Evolutionary conservation across 2,797 vertebrate genomes (phyloP).

Genomic region (Siniperca undulata): DNA sequence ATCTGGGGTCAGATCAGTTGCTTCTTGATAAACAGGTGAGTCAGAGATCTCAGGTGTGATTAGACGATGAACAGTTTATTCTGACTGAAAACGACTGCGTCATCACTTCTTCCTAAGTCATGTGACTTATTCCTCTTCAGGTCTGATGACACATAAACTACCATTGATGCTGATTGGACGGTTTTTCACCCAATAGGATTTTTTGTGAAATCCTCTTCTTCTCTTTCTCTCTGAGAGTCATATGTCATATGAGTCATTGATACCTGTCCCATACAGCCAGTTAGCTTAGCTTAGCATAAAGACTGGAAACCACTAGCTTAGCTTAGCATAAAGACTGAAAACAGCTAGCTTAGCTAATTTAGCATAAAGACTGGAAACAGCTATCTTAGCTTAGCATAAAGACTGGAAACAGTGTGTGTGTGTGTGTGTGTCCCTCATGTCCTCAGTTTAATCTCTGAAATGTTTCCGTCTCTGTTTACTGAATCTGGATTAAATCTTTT

Average conservation of each 20-base stretch:
- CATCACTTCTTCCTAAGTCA: constrained; percentile 3
- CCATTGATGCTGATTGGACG: background rate
- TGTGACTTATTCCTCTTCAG: background rate
- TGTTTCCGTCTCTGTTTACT: constrained; percentile 61
- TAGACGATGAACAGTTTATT: constrained; percentile 22
- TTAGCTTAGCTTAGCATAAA: too few relatives aligned
- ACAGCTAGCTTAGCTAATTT: background rate
- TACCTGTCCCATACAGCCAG: too few relatives aligned
- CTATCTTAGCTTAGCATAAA: too few relatives aligned
- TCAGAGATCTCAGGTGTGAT: constrained; percentile 46
- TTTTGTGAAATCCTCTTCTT: too few relatives aligned
- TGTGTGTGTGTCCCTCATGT: constrained; percentile 7
- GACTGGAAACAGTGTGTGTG: background rate
- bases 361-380: background rate
- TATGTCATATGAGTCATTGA: too few relatives aligned
- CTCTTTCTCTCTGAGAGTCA: too few relatives aligned
- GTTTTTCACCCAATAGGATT: background rate
- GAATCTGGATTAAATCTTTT: constrained; percentile 46
- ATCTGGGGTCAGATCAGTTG: constrained; percentile 15
- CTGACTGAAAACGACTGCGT: background rate
- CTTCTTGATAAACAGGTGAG: constrained; percentile 15
- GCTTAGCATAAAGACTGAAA: background rate
- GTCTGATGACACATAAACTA: background rate
- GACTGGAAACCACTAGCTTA: background rate
- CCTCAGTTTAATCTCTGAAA: constrained; percentile 51